Evolutionary conservation across 2,888 invertebrate species (phyloP), one percentile per base, ranked within the genome.

Genomic region (Gymnosoma rotundatum): DNA sequence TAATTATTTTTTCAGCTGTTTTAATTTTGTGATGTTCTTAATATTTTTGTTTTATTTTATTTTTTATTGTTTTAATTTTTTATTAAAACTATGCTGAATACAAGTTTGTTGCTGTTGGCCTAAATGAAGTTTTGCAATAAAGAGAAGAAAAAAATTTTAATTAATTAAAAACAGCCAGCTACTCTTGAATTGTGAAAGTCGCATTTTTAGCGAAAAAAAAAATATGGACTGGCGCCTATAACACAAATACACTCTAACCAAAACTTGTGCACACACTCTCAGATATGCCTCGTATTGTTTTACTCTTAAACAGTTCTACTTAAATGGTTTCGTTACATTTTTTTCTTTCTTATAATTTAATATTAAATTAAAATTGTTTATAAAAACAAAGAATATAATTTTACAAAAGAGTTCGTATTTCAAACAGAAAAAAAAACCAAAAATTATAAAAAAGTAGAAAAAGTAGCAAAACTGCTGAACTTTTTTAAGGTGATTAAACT

Each of bases 151-250:
- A 54, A 16, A 45, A 12, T 2, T 12, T 12, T 7, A 32, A 32
- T 32, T 32, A 42, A 42, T 42, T 18, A 48, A 75, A 81, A 32
- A 20, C 67, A 84, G 48, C 56, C 67, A 84, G 48, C 56, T 58
- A 63, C 67, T 63, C 56, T 69, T 60, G 63, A 80, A 80, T 80
- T 84, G 83, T 84, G 83, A 84, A 84, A 84, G 83, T 84, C 83
- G 83, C 83, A 78, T 67, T 78, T 78, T 84, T 78, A 80, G 80
- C 80, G 63, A 42, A 79, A 42, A 32, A 42, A 12, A 83, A 83
- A 80, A 73, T 78, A 80, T 78, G 56, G 48, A 60, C 64, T 80
- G 83, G 83, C 83, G 83, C 83, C 83, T 80, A 83, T 66, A 61
- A 64, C 32, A 66, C 66, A 56, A 48, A 70, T 38, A 61, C 48